Evolutionary conservation across 2,888 invertebrate species (phyloP), one percentile per base, ranked within the genome.

Genomic region (Enchytraeus crypticus): DNA sequence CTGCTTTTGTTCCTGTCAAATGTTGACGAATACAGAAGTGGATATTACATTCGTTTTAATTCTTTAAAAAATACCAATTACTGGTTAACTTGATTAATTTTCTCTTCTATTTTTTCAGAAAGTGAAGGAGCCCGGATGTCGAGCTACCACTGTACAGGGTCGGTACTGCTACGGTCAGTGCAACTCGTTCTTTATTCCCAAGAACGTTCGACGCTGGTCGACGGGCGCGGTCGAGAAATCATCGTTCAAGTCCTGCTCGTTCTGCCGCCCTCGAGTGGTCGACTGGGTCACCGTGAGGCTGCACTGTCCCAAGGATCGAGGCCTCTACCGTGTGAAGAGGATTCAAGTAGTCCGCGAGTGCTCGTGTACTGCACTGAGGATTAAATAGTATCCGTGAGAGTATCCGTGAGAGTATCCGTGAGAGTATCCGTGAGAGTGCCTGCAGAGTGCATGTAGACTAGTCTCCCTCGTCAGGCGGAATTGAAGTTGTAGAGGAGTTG

Each of bases 81-180:
- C n/a, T n/a, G n/a, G n/a, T n/a, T n/a, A n/a, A n/a, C n/a, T n/a
- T n/a, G n/a, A n/a, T n/a, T n/a, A n/a, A n/a, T n/a, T n/a, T n/a
- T n/a, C n/a, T n/a, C n/a, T n/a, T n/a, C n/a, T n/a, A n/a, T n/a
- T n/a, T n/a, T n/a, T n/a, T n/a, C n/a, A n/a, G n/a, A n/a, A n/a
- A n/a, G n/a, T n/a, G n/a, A n/a, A n/a, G n/a, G 86, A 86, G 72
- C 83, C 84, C 27, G 87, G 87, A n/a, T 88, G 88, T 75, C 73
- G 85, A 61, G 83, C 85, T 5, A 80, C 84, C 63, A 85, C 84
- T 11, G 71, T 87, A 65, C 81, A 85, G 64, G 87, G 87, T 75
- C 83, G 85, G 68, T 87, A 88, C 74, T 88, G 88, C 76, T 88
- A 88, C 77, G 88, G 88, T n/a, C 87, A 87, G 80, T 88, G 88